Evolutionary conservation across 2,113 vertebrate species (phyloP), one percentile per base, ranked within the genome.

Genomic region (Scartelaos histophorus): DNA sequence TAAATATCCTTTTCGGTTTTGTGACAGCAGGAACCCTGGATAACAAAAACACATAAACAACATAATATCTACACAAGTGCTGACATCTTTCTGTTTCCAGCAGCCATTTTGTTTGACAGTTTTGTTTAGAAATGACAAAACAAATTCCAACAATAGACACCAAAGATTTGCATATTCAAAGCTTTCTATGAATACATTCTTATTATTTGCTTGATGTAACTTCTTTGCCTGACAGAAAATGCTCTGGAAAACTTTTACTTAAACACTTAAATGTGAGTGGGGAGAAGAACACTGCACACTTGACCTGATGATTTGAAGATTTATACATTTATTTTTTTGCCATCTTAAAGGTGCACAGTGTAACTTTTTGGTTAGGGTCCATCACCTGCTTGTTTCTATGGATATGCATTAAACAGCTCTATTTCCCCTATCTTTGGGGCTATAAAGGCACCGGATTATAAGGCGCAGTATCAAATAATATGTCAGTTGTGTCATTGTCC

Each of bases 41-140:
- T n/a, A 64, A 64, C 61, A 43, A 64, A 35, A n/a, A 35, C 67
- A 61, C 61, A 62, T 25, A 49, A 82, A 67, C 3, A 64, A 2
- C 19, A 64, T 43, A 3, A 64, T 43, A 43, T 43, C 34, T 64
- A 64, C 19, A 35, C 16, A 38, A 64, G 25, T 29, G 58, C 13
- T 24, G 35, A 61, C 22, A 49, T 73, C 22, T 61, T 68, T 73
- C 61, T 73, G 46, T 38, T 76, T 54, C 17, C 0, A 29, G 69
- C 45, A 53, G 22, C 54, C n/a, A 25, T 53, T 16, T 16, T 65
- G n/a, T 46, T 54, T 69, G 43, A 34, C 15, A 51, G 38, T 57
- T 68, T 12, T 66, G 29, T 24, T 53, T 57, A n/a, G 17, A 66
- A 62, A 2, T 61, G 25, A 34, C 60, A 66, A 66, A 1, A 72